These are phyloP conservation scores for Enoplosus armatus DNA, from an alignment of 2,797 vertebrate species.

Conservation along the genomic window DNA sequence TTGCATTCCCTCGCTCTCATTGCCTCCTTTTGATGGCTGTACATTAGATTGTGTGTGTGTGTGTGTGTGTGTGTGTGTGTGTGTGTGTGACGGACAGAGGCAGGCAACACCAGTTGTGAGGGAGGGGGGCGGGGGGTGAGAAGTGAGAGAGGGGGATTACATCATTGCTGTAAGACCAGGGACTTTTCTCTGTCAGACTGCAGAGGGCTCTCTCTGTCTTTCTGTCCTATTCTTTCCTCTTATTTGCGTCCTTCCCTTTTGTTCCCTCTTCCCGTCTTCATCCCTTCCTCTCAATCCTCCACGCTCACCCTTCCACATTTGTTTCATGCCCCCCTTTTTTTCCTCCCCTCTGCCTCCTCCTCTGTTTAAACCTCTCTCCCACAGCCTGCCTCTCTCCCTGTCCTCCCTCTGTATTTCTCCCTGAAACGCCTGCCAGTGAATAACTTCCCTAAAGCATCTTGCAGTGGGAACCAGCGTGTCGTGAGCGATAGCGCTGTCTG, in stretches of 20 bases:
- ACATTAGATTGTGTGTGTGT: constrained; percentile 50
- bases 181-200: constrained; percentile 71
- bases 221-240: constrained; percentile 31
- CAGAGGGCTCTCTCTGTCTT: constrained; percentile 66
- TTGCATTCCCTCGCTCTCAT: constrained; percentile 76
- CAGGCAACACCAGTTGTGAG: constrained; percentile 68
- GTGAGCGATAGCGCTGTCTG: constrained; percentile 71
- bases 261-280: constrained; percentile 6
- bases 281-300: constrained; percentile 20
- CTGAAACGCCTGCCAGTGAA: constrained; percentile 56
- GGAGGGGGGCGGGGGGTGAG: too few species aligned
- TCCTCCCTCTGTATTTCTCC: constrained; percentile 38
- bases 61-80: constrained; percentile 19
- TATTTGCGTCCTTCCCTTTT: constrained; percentile 27
- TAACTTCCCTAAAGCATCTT: constrained; percentile 66
- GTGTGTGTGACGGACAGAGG: constrained; percentile 51
- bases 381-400: background rate
- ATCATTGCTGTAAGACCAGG: constrained; percentile 70
- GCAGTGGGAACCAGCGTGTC: constrained; percentile 68
- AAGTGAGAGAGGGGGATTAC: constrained; percentile 70
- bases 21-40: constrained; percentile 51
- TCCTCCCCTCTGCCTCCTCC: constrained; percentile 7
- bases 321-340: constrained; percentile 19
- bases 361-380: constrained; percentile 43
- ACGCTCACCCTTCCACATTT: constrained; percentile 1